Percentiles rank a stretch among this genome's conserved stretches.
Evolutionary conservation across 2,888 invertebrate species (phyloP).

Genomic region (Adelognathus sp.): DNA sequence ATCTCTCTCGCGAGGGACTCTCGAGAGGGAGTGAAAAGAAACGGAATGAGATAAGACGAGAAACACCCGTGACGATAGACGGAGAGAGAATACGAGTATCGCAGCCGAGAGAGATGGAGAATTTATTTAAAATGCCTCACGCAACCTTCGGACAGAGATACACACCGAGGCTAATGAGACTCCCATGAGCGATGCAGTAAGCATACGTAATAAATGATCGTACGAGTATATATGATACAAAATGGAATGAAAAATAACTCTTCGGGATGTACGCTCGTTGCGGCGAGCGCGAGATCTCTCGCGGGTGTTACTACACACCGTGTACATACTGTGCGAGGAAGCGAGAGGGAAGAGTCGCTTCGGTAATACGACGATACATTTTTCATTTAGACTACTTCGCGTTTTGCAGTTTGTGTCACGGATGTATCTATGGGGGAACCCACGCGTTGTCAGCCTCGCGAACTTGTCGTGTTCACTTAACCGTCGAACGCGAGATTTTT

Average conservation of each 20-base stretch:
- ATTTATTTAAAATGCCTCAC: conserved; percentile 50
- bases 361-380: conserved; percentile 37
- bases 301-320: conserved; percentile 9
- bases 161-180: conserved; percentile 57
- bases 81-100: conserved; percentile 3
- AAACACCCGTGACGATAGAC: neutral
- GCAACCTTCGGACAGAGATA: conserved; percentile 50
- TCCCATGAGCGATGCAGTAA: conserved; percentile 54
- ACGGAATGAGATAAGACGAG: neutral
- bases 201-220: conserved; percentile 54
- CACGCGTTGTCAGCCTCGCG: no score
- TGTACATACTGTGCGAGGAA: no score
- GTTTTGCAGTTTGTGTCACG: no score
- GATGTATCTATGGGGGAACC: no score
- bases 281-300: neutral
- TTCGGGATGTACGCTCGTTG: neutral
- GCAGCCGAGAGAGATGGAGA: conserved; percentile 22
- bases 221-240: conserved; percentile 38
- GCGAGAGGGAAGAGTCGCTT: conserved; percentile 6
- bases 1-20: neutral
- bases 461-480: no score
- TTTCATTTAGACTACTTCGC: conserved; percentile 4
- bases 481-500: no score
- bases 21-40: neutral
- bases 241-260: conserved; percentile 31